phyloP scores from a whole-genome alignment of 2,113 vertebrate genomes.

The Papio anubis region DNA sequence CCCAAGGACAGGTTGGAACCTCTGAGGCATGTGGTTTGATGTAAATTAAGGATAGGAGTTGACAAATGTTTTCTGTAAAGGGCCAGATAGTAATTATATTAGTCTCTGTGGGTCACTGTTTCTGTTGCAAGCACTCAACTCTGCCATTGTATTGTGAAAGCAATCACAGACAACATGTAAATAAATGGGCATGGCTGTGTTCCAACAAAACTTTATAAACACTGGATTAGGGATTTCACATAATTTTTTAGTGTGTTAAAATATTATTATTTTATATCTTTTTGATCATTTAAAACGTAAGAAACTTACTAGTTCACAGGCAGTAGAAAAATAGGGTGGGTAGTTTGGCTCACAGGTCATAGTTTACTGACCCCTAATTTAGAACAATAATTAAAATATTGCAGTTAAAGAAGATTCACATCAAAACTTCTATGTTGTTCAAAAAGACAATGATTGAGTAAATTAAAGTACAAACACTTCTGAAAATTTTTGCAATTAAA shows the following conservation, averaged over 20 bases:
- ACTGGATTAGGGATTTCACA: constrained; percentile 30
- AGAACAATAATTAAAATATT: constrained; percentile 62
- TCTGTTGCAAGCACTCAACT: background rate
- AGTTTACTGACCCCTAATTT: constrained; percentile 48
- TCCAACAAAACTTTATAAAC: background rate
- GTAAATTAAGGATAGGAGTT: background rate
- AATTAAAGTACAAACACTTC: constrained; percentile 60
- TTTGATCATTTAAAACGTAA: constrained; percentile 5
- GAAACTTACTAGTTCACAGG: constrained; percentile 33
- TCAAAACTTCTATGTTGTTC: constrained; percentile 62
- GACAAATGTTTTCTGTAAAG: background rate
- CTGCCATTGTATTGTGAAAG: background rate
- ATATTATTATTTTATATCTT: background rate
- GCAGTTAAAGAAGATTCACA: constrained; percentile 62
- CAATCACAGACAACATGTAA: background rate
- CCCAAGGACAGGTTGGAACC: background rate
- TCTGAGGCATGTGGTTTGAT: background rate
- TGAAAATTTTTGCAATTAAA: constrained; percentile 69
- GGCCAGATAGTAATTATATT: background rate
- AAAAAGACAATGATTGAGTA: constrained; percentile 66
- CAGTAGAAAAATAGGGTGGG: constrained; percentile 16
- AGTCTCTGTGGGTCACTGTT: background rate
- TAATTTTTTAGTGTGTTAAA: constrained; percentile 23
- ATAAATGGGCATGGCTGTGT: background rate
- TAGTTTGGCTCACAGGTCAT: background rate